A percentile compares a stretch with the other conserved stretches of the same genome.
Conservation (phyloP, 2,797 vertebrate species). For the Lepus oiostolus region DNA sequence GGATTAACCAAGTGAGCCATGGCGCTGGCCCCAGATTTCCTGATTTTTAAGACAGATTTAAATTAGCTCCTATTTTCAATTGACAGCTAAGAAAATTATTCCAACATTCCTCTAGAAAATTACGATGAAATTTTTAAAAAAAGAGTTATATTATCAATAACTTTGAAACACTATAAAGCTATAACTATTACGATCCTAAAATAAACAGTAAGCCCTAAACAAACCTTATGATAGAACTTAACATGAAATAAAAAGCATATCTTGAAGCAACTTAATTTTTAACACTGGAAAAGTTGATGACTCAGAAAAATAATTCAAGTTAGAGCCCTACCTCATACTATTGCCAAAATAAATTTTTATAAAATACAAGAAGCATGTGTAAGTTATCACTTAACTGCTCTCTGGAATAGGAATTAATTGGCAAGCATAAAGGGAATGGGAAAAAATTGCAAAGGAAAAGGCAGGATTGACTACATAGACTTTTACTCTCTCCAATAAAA, state of each 20-base stretch:
- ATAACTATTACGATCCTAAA: background rate
- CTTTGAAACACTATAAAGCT: slow-evolving; percentile 52
- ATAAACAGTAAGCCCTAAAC: slow-evolving; percentile 40
- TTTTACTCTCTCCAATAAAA: background rate
- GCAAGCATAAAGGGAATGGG: slow-evolving; percentile 42
- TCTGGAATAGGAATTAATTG: slow-evolving; percentile 51
- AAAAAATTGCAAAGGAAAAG: slow-evolving; percentile 24
- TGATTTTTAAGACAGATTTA: background rate
- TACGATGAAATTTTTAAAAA: background rate
- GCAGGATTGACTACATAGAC: slow-evolving; percentile 18
- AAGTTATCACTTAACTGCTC: slow-evolving; percentile 1
- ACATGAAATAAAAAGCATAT: background rate
- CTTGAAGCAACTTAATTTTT: background rate
- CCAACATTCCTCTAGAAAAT: background rate
- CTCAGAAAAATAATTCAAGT: background rate
- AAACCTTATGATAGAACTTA: slow-evolving; percentile 5
- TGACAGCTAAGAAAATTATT: slow-evolving; percentile 36
- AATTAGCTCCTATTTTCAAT: slow-evolving; percentile 31
- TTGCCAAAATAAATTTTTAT: slow-evolving; percentile 42
- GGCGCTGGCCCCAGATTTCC: background rate
- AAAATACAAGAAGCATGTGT: slow-evolving; percentile 19
- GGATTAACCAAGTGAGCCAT: too few relatives aligned
- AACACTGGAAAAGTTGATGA: background rate
- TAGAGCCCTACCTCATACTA: background rate
- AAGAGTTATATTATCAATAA: background rate